Base-by-base conservation (phyloP, 2,113 vertebrate species). In the Mola mola region DNA sequence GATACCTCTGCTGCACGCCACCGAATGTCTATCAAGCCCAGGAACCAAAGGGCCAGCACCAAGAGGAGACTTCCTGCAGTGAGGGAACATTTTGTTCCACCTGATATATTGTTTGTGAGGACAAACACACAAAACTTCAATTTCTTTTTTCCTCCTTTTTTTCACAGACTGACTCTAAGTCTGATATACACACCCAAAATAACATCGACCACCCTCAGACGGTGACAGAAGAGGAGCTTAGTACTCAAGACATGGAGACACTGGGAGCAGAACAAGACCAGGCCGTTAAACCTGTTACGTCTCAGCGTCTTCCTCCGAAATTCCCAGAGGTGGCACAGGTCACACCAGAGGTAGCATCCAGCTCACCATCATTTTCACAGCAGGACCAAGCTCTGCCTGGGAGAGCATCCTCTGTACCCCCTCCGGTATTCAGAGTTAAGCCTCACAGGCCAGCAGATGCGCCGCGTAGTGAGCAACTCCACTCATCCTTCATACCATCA, bases 1-100 rank as follows among this genome's bases (percentile, higher is more conserved):
- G 94, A 99, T 80, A 97, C 91, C 57, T 96, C 96, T 50, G 96
- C 96, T 17, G 96, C 96, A 15, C 97, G 93, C 41, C 95, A 99
- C 73, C 95, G 95, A 37, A 94, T 98, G 89, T 89, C 95, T 29
- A 77, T 99, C 37, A 98, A 97, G 66, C 97, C 97, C 12, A 92
- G 93, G 67, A 94, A 98, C 50, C 95, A 97, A 86, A 93, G 97
- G 59, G 94, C 93, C 46, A 71, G 84, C 70, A 90, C 90, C 48
- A 96, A 93, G 66, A 92, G 89, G 86, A 93, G 88, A 29, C 71
- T 79, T 25, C 60, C 88, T 59, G 76, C 81, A 73, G 96, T 98
- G 91, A 88, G 74, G 78, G 28, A 49, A 22, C 13, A 10, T 15
- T 4, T 2, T 13, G 20, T 16, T 46, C 13, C 22, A 25, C 33